Conservation (phyloP, 2,888 invertebrate genomes). For the Blera fallax region DNA sequence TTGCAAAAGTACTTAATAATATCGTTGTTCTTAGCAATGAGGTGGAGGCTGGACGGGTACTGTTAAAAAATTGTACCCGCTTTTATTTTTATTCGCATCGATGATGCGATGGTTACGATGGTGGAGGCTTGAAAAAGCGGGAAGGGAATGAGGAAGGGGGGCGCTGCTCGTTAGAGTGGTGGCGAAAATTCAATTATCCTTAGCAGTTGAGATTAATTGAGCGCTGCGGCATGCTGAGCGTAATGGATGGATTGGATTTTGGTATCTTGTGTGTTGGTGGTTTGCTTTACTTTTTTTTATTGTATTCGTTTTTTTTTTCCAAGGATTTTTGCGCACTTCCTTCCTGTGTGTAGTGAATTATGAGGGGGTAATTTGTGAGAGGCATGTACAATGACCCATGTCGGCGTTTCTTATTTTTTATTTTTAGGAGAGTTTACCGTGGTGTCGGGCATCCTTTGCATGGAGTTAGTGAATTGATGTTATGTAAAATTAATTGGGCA, state of each 20-base stretch:
- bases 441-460: conserved; percentile 31
- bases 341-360: conserved; percentile 45
- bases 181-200: conserved; percentile 71
- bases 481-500: conserved; percentile 70
- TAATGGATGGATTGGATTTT: conserved; percentile 69
- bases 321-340: conserved; percentile 8
- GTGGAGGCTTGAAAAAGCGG: no score
- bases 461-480: conserved; percentile 58
- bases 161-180: conserved; percentile 31
- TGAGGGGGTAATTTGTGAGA: conserved; percentile 57
- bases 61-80: conserved; percentile 54
- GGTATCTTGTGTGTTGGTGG: conserved; percentile 24
- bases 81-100: conserved; percentile 69
- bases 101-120: conserved; percentile 45
- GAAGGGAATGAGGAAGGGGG: neutral
- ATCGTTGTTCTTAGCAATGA: conserved; percentile 43
- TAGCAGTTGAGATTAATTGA: conserved; percentile 71
- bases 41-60: conserved; percentile 4
- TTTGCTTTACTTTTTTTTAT: neutral
- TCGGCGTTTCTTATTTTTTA: conserved; percentile 37
- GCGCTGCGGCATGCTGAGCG: conserved; percentile 54
- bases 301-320: neutral
- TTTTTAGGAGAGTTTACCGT: neutral
- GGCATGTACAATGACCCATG: conserved; percentile 64
- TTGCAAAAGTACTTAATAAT: conserved; percentile 70